phyloP scores from a whole-genome alignment of 2,888 invertebrate species.

The Cistogaster globosa region DNA sequence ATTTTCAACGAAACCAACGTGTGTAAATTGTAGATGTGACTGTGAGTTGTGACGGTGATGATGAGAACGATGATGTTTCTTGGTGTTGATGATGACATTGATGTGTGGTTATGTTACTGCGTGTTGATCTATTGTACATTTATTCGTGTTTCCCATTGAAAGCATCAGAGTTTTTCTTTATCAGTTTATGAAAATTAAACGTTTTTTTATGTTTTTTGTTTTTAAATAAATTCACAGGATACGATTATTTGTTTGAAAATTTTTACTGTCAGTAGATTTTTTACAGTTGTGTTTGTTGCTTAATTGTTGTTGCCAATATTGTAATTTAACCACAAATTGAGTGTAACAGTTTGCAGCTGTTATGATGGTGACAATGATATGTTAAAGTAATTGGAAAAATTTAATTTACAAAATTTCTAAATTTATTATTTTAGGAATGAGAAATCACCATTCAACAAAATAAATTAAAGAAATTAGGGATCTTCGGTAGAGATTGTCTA shows the following conservation, averaged over 20 bases:
- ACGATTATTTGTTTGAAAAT: slow-evolving; percentile 3
- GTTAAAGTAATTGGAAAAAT: slow-evolving; percentile 48
- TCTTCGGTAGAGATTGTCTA: too few species aligned
- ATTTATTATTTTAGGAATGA: neutral
- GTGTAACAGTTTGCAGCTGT: slow-evolving; percentile 67
- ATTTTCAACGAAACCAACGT: slow-evolving; percentile 55
- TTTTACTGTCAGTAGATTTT: slow-evolving; percentile 38
- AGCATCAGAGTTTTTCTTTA: too few species aligned
- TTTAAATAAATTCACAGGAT: slow-evolving; percentile 20
- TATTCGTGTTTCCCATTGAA: too few species aligned
- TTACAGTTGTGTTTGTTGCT: slow-evolving; percentile 46
- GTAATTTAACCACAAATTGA: slow-evolving; percentile 73
- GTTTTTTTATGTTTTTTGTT: too few species aligned
- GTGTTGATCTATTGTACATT: slow-evolving; percentile 74
- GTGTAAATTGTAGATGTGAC: slow-evolving; percentile 26
- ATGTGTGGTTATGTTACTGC: slow-evolving; percentile 79
- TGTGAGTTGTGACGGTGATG: slow-evolving; percentile 52
- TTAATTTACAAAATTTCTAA: slow-evolving; percentile 4
- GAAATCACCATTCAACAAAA: neutral
- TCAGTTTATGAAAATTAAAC: too few species aligned
- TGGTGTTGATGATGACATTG: slow-evolving; percentile 74
- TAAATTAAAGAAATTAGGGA: too few species aligned
- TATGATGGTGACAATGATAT: slow-evolving; percentile 27
- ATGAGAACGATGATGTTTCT: slow-evolving; percentile 68
- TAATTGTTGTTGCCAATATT: slow-evolving; percentile 70